Conservation (phyloP, 2,113 vertebrate species). For the Alligator mississippiensis region DNA sequence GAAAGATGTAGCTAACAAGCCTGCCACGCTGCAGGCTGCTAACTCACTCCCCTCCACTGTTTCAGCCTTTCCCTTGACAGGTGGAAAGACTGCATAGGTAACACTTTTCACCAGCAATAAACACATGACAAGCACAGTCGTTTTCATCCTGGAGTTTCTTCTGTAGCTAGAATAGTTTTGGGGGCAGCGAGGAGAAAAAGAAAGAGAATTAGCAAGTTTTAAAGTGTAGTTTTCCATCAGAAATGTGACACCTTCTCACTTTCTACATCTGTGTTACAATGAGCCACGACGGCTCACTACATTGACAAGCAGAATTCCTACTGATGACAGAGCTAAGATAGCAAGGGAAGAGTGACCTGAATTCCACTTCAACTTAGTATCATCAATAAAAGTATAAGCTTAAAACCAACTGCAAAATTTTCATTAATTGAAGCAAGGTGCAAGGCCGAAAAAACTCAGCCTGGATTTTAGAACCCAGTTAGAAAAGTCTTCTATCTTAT, state of each 20-base stretch:
- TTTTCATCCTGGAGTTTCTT: neutral
- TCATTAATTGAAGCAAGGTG: neutral
- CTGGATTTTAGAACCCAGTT: neutral
- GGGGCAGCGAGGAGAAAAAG: neutral
- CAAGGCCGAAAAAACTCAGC: neutral
- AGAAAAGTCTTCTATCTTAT: neutral
- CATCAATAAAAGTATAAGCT: neutral
- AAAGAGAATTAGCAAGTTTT: neutral
- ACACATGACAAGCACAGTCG: neutral
- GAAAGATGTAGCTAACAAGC: neutral
- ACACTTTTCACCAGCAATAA: neutral
- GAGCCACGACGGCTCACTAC: neutral
- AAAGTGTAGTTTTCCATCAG: neutral
- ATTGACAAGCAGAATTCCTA: neutral
- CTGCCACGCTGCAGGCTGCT: neutral
- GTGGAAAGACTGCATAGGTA: neutral
- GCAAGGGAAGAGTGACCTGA: neutral
- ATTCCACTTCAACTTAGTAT: neutral
- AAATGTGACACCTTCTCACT: neutral
- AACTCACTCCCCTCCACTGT: neutral
- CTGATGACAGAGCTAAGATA: neutral
- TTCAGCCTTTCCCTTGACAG: neutral
- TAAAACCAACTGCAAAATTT: neutral
- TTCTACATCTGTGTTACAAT: neutral
- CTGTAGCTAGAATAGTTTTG: neutral